Evolutionary conservation across 1,140 invertebrate genomes (phyloP).

Genomic region (Temnothorax curvispinosus): DNA sequence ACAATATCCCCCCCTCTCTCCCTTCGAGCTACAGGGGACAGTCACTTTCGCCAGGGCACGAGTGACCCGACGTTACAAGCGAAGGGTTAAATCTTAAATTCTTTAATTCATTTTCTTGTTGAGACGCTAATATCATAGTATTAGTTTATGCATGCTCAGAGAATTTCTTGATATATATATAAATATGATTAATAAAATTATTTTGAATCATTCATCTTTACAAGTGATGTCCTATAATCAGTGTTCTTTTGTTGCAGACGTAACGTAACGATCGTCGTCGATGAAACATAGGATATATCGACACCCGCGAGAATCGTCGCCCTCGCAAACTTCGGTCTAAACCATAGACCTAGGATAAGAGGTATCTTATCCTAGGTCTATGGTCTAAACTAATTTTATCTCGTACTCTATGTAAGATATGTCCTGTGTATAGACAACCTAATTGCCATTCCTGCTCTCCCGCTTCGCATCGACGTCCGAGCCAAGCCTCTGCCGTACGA

Average conservation of each 20-base stretch:
- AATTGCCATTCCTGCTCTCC: slow-evolving; percentile 70
- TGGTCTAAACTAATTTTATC: slow-evolving; percentile 76
- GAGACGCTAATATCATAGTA: not conserved
- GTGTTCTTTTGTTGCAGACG: slow-evolving; percentile 60
- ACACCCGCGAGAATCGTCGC: slow-evolving; percentile 52
- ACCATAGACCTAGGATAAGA: no score
- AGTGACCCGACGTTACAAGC: no score
- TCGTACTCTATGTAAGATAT: slow-evolving; percentile 74
- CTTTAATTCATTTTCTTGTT: not conserved
- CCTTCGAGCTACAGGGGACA: no score
- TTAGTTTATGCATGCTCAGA: not conserved
- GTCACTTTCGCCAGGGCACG: no score
- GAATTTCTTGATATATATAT: not conserved
- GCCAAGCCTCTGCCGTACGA: slow-evolving; percentile 68
- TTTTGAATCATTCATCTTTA: not conserved
- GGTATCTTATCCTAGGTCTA: no score
- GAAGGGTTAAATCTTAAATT: not conserved
- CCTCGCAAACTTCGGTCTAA: slow-evolving; percentile 69
- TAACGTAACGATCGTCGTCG: slow-evolving; percentile 22
- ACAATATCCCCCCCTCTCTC: no score
- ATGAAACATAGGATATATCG: slow-evolving; percentile 62
- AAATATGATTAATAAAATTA: no score
- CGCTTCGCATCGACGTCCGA: slow-evolving; percentile 72
- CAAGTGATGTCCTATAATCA: not conserved
- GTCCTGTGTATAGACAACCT: slow-evolving; percentile 73